Percentiles rank a stretch among this genome's conserved stretches.
Conservation (phyloP, 2,888 invertebrate species). For the Oligia strigilis region DNA sequence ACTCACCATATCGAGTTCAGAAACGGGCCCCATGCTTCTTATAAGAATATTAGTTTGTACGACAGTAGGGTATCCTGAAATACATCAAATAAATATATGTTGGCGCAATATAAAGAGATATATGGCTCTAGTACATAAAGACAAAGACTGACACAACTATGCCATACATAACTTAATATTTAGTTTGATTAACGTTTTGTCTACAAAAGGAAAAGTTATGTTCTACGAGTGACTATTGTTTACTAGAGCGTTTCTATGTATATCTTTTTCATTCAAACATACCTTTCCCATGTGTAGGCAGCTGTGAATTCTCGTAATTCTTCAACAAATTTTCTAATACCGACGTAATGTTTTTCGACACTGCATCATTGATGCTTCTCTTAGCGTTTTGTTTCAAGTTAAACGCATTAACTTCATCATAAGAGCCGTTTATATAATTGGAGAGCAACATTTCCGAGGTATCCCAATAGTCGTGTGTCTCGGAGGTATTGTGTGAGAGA, state of each 20-base stretch:
- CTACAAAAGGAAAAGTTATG: constrained; percentile 21
- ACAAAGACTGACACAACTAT: constrained; percentile 20
- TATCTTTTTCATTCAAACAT: constrained; percentile 84
- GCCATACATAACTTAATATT: constrained; percentile 38
- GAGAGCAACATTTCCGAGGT: constrained; percentile 80
- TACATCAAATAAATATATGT: constrained; percentile 46
- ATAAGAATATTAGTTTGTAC: constrained; percentile 97
- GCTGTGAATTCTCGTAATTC: constrained; percentile 97
- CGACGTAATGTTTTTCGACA: constrained; percentile 96
- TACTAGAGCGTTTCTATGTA: constrained; percentile 7
- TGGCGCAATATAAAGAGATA: constrained; percentile 24
- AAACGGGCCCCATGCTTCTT: constrained; percentile 97
- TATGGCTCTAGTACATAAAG: constrained; percentile 7
- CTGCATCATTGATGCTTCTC: constrained; percentile 92
- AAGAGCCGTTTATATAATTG: constrained; percentile 82
- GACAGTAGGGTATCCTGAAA: constrained; percentile 94
- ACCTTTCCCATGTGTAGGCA: constrained; percentile 97
- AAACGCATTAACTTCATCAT: constrained; percentile 74
- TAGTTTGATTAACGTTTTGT: constrained; percentile 47
- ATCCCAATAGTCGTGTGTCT: constrained; percentile 78
- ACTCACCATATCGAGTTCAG: constrained; percentile 96
- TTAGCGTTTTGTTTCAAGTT: constrained; percentile 80
- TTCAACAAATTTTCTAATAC: constrained; percentile 96
- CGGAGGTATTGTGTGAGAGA: constrained; percentile 74
- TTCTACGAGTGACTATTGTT: constrained; percentile 24